A percentile compares a stretch with the other conserved stretches of the same genome.
These are phyloP conservation scores for Agrypnia vestita DNA, from an alignment of 1,140 invertebrate species.

Conservation along the genomic window DNA sequence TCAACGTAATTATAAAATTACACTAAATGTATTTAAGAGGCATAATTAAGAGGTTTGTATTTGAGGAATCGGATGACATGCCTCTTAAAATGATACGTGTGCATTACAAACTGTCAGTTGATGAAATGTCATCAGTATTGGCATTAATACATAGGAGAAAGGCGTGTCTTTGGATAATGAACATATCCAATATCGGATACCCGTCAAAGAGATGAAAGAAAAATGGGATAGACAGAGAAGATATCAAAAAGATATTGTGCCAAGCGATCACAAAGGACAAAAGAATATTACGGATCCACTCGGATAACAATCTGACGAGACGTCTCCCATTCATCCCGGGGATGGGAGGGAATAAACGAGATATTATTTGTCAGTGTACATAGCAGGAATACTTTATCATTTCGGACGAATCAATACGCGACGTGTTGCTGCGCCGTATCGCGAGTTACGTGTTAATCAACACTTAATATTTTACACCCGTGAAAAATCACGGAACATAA, in stretches of 20 bases:
- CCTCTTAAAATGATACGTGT: too few species aligned
- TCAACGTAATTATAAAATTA: too few species aligned
- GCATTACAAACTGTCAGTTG: not conserved
- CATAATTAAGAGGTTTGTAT: too few species aligned
- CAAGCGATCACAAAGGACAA: conserved; percentile 47
- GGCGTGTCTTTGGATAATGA: conserved; percentile 43
- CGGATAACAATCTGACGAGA: conserved; percentile 50
- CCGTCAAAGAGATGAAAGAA: conserved; percentile 30
- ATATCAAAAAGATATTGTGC: conserved; percentile 43
- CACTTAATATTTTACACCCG: too few species aligned
- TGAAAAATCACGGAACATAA: too few species aligned
- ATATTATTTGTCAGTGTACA: conserved; percentile 49
- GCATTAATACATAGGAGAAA: conserved; percentile 6
- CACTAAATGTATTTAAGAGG: too few species aligned
- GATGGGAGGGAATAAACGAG: conserved; percentile 41
- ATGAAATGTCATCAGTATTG: conserved; percentile 44
- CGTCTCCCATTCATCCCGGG: conserved; percentile 29
- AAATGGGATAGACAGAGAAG: conserved; percentile 21
- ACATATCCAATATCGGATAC: conserved; percentile 26
- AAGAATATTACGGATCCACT: conserved; percentile 48
- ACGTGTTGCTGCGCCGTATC: not conserved
- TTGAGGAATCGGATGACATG: too few species aligned
- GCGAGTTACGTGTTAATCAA: not conserved
- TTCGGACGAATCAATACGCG: conserved; percentile 36
- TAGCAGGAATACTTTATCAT: conserved; percentile 39